Base-by-base conservation (phyloP, 1,140 invertebrate genomes). In the Cyphomyrmex costatus region DNA sequence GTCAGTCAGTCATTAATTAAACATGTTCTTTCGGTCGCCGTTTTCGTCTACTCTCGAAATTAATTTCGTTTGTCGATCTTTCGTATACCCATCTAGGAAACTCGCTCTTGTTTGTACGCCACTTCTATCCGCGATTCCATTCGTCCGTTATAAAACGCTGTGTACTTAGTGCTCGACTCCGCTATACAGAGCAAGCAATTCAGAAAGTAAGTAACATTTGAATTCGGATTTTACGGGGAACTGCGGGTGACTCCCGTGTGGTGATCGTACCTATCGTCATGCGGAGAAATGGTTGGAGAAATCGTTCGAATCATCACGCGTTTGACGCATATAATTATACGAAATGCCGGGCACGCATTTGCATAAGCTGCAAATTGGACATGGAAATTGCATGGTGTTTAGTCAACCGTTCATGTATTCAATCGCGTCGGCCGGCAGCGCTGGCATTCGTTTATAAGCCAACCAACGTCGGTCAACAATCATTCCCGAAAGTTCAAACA, bases 121-220 rank as follows among this genome's bases (percentile, higher is more conserved):
- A 83, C 79, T 83, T 83, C 79, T 83, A 74, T 73, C 68, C 53
- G 79, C 68, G 66, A 82, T 74, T 36, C 79, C 68, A 74, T 74
- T 83, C 68, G 79, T 74, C 79, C 68, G 79, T 83, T 83, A 83
- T 83, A 83, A 83, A 83, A 83, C 79, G 68, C 53, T 83, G 68
- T 83, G 68, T 83, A 74, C 56, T 83, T 30, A 73, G 79, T 71
- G 36, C 79, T 83, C 56, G 79, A 83, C 79, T 83, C 68, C 36
- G 68, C 53, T 83, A n/a, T n/a, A 83, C 68, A 73, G 68, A 73
- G 79, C 79, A 82, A 82, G 79, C 79, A 83, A 83, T 83, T 83
- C 68, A 60, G 68, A 83, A 83, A 83, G 79, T 82, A 82, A 82
- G 51, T 83, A 83, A 83, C 79, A 73, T 83, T 83, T 83, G 68